A percentile compares a stretch with the other conserved stretches of the same genome.
These are phyloP conservation scores for Stichodactyla mertensii DNA, from an alignment of 64 coral and sea anemone species.

Conservation along the genomic window DNA sequence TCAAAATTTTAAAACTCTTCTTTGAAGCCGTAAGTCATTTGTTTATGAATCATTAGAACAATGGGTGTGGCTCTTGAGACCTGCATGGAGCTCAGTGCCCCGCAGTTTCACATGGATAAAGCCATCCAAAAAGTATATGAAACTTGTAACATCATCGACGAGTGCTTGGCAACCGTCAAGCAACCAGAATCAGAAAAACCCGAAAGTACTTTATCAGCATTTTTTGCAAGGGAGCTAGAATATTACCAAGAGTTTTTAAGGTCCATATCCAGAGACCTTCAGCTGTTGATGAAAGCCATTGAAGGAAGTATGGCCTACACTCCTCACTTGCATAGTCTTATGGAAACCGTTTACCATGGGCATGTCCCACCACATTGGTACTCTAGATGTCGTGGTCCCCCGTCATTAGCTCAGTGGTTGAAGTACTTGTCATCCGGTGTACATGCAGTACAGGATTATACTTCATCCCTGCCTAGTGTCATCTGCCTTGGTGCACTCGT, in stretches of 20 bases:
- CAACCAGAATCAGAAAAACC: background rate
- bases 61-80: background rate
- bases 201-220: background rate
- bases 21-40: background rate
- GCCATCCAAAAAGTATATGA: background rate
- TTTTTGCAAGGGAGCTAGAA: constrained; percentile 24
- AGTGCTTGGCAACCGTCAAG: background rate
- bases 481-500: constrained; percentile 30
- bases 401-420: background rate
- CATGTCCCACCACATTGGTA: constrained; percentile 17
- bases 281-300: constrained; percentile 7
- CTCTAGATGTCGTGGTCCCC: background rate
- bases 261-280: background rate
- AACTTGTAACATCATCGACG: constrained; percentile 12
- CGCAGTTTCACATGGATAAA: background rate
- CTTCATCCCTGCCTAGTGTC: background rate
- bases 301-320: constrained; percentile 21
- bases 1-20: background rate
- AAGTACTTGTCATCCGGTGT: background rate
- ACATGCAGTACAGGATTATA: background rate
- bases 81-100: background rate
- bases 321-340: constrained; percentile 17
- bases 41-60: background rate
- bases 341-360: background rate
- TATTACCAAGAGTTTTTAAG: constrained; percentile 4